phyloP scores from a whole-genome alignment of 1,140 invertebrate genomes.

The Harlomillsia oculata region DNA sequence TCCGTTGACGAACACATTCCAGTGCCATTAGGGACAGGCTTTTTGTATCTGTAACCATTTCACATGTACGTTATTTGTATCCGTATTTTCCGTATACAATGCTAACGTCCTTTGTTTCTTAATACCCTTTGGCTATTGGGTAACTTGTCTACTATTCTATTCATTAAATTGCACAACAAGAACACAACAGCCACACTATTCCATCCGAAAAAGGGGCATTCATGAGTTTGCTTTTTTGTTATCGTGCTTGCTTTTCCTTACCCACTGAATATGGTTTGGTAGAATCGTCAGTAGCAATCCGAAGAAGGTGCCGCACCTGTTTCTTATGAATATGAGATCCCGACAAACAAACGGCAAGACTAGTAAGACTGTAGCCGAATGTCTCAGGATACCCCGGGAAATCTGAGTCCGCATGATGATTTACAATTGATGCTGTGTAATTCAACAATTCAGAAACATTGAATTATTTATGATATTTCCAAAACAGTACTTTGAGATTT shows the following conservation, averaged over 20 bases:
- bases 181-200: too few species aligned
- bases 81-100: background rate
- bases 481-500: background rate
- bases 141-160: too few species aligned
- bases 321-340: slow-evolving; percentile 69
- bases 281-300: slow-evolving; percentile 55
- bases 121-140: too few species aligned
- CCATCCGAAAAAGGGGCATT: too few species aligned
- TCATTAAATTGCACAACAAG: too few species aligned
- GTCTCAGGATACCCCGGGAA: slow-evolving; percentile 30
- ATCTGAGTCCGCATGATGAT: slow-evolving; percentile 56
- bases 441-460: background rate
- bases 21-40: slow-evolving; percentile 71
- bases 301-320: slow-evolving; percentile 61
- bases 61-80: too few species aligned
- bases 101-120: too few species aligned
- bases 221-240: too few species aligned
- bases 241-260: too few species aligned
- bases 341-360: slow-evolving; percentile 60
- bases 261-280: slow-evolving; percentile 14
- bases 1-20: slow-evolving; percentile 72
- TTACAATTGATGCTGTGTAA: slow-evolving; percentile 46
- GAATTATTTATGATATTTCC: background rate
- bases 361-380: slow-evolving; percentile 57
- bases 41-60: slow-evolving; percentile 55